Base-by-base conservation (phyloP, 2,797 vertebrate species). In the Rhinophrynus dorsalis region DNA sequence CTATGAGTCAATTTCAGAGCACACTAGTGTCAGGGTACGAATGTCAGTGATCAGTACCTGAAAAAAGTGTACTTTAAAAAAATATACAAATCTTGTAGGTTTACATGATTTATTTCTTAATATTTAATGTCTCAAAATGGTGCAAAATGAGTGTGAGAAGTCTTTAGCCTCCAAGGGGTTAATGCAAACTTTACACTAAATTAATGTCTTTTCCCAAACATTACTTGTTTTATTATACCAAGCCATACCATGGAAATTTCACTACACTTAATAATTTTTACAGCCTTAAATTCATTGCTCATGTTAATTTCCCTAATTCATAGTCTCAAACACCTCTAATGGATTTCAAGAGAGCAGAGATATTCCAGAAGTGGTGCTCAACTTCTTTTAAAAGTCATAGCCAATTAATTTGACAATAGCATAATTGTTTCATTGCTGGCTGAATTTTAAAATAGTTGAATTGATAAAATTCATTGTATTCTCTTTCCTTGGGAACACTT, bases 231-330 rank as follows among this genome's bases (percentile, higher is more conserved):
- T 56, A 47, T 57, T 29, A 40, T 26, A 33, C 10, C 27, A 48
- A 30, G 29, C 27, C 33, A 29, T 44, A 45, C 57, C 38, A 57
- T 57, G 35, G 52, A 27, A 37, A 57, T 67, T 57, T 67, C 64
- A 56, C 27, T 47, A 6, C 40, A 57, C 29, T 29, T 47, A 67
- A 24, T 35, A 35, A 47, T 57, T 67, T 67, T 56, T 55, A 55
- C 50, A 66, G 18, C 38, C 38, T 33, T 56, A 66, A 56, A 56
- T 66, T 55, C 37, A 66, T 66, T 66, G 51, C 63, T 33, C 48
- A 5, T 54, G 50, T 66, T 66, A 55, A 56, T 66, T 66, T 66
- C 63, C 63, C 63, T 56, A 56, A 66, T 56, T 56, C 51, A 57
- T 23, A 33, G 52, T 24, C 32, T 67, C 54, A 45, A 67, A 47